Evolutionary conservation across 2,888 invertebrate species (phyloP), one percentile per base, ranked within the genome.

Genomic region (Platypus cylindrus): DNA sequence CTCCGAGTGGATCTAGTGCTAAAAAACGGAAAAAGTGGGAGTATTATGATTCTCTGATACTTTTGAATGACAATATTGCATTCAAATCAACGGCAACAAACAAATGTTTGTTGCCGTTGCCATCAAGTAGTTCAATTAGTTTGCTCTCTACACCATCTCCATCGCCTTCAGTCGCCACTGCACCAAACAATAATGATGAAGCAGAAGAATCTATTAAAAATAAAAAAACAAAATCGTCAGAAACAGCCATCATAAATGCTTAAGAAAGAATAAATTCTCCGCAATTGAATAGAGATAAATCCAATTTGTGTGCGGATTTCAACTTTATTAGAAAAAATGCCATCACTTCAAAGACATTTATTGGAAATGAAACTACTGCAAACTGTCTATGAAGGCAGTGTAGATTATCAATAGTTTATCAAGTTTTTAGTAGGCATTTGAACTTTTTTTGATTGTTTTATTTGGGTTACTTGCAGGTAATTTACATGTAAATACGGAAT

Each of bases 11-110:
- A 16, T 31, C 28, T 34, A 31, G 36, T 5, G 24, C 36, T 12
- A 14, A 31, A 23, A 40, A 36, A 30, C 38, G 32, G 24, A 38
- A 30, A 33, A 34, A 30, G 14, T 41, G 41, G 38, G 27, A 30
- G 11, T 32, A 30, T 33, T 41, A 27, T 33, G 33, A 41, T 17
- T 11, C 18, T n/a, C 24, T 37, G 22, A 32, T 12, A 36, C 38
- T 41, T 38, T 27, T 38, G 15, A 36, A 24, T 18, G 38, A 41
- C n/a, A 30, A 31, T 5, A 12, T 41, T 18, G 30, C 25, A 7
- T 29, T 20, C n/a, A n/a, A n/a, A n/a, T n/a, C n/a, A n/a, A n/a
- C n/a, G n/a, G n/a, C n/a, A n/a, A n/a, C n/a, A n/a, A n/a, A n/a
- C n/a, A n/a, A n/a, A n/a, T n/a, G n/a, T n/a, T n/a, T n/a, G n/a